phyloP scores from a whole-genome alignment of 2,888 invertebrate genomes.

The Thelaira solivaga region DNA sequence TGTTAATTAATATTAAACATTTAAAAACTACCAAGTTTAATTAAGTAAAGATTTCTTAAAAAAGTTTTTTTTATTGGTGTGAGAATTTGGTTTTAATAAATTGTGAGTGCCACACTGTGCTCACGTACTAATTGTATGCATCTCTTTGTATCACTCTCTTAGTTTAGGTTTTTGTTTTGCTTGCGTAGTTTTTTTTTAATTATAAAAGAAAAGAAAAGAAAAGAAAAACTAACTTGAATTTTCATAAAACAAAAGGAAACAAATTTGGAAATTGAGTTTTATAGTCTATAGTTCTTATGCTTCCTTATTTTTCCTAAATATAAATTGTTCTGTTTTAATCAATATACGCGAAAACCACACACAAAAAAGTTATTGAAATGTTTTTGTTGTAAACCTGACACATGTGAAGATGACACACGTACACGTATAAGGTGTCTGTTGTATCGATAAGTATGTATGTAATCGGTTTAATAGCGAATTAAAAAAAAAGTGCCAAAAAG shows the following conservation, averaged over 20 bases:
- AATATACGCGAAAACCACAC: no score
- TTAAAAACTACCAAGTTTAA: not conserved
- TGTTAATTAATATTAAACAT: conserved; percentile 11
- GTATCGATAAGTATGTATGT: not conserved
- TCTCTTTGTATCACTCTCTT: conserved; percentile 21
- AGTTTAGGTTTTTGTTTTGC: conserved; percentile 47
- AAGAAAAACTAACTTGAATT: conserved; percentile 25
- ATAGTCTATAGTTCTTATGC: conserved; percentile 6
- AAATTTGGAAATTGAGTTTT: conserved; percentile 7
- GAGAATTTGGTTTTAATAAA: conserved; percentile 17
- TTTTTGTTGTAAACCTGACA: conserved; percentile 7
- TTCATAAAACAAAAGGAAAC: not conserved
- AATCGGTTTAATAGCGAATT: not conserved
- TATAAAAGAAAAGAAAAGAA: not conserved
- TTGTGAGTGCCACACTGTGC: not conserved
- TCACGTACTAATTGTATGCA: not conserved
- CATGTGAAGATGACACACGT: not conserved
- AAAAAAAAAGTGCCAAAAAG: no score
- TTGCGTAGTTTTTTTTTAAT: conserved; percentile 20
- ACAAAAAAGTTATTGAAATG: not conserved
- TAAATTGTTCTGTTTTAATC: conserved; percentile 13
- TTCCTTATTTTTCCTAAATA: not conserved
- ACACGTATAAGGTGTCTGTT: no score
- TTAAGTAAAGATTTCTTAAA: not conserved
- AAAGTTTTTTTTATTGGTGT: conserved; percentile 18